Evolutionary conservation across 2,797 vertebrate species (phyloP), one percentile per base, ranked within the genome.

Genomic region (Pterois miles): DNA sequence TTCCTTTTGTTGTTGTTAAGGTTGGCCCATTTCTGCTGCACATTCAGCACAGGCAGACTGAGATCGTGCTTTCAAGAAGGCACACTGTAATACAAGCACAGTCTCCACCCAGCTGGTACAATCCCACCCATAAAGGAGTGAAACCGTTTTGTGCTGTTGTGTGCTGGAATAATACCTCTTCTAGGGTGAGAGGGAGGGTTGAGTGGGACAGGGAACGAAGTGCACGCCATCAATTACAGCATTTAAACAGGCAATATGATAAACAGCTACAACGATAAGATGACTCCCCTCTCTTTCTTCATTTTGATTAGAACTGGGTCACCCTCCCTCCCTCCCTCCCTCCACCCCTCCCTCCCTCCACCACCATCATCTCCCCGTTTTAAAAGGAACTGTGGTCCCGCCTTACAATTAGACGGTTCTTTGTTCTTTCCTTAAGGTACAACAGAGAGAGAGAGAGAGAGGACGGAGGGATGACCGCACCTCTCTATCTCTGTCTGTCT

Each of bases 311-410:
- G 11, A 84, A 84, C 20, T 80, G 54, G 72, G 80, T 76, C 71
- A 56, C 27, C 16, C 3, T 12, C 25, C 33, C 27, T 63, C 69
- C 52, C 71, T 58, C 12, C 4, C 27, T 16, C 40, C 8, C 4
- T n/a, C 48, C n/a, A n/a, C n/a, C n/a, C 48, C 4, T n/a, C 27
- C 23, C 5, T 10, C 23, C 31, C 48, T 48, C 74, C 56, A 9
- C 56, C 40, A 18, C 4, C 43, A 38, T 53, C 66, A 53, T 79
- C 50, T 71, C 56, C 34, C 33, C n/a, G 40, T 79, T 38, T 86
- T 76, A 77, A 81, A 69, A 67, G 70, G 83, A 83, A 76, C 74
- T 40, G 54, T 65, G 71, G 62, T 58, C 54, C 79, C 75, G 56
- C 68, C 33, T 80, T 65, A 50, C 79, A 83, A 79, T 81, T 64